Percentiles rank a stretch among this genome's conserved stretches.
Conservation (phyloP, 2,113 vertebrate genomes). For the Crotalus tigris region DNA sequence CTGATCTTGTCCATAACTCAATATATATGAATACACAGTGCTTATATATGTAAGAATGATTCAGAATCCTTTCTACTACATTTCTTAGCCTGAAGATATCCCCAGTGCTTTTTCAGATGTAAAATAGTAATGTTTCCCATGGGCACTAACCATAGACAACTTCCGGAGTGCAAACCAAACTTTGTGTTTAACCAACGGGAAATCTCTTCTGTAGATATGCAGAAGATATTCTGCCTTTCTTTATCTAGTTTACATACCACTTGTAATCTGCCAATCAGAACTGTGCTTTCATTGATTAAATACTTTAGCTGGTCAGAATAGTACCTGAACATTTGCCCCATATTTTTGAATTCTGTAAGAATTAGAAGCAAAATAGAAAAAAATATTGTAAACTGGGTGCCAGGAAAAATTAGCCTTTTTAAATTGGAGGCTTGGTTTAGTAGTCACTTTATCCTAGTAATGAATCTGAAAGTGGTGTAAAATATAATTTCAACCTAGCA, state of each 20-base stretch:
- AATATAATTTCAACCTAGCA: background rate
- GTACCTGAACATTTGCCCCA: background rate
- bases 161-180: background rate
- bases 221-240: no score
- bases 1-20: background rate
- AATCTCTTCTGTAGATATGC: background rate
- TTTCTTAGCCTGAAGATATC: background rate
- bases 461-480: background rate
- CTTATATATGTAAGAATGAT: background rate
- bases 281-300: background rate
- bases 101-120: background rate
- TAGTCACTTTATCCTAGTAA: background rate
- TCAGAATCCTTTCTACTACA: background rate
- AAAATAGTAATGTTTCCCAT: background rate
- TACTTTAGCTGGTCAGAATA: background rate
- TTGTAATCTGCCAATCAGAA: background rate
- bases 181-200: background rate
- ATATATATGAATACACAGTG: background rate
- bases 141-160: background rate
- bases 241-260: background rate
- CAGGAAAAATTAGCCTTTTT: background rate
- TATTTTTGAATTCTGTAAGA: background rate
- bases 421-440: background rate
- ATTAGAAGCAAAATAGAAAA: background rate
- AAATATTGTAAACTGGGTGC: background rate